Percentiles rank a stretch among this genome's conserved stretches.
Evolutionary conservation across 2,797 vertebrate species (phyloP).

Genomic region (Pristis pectinata): DNA sequence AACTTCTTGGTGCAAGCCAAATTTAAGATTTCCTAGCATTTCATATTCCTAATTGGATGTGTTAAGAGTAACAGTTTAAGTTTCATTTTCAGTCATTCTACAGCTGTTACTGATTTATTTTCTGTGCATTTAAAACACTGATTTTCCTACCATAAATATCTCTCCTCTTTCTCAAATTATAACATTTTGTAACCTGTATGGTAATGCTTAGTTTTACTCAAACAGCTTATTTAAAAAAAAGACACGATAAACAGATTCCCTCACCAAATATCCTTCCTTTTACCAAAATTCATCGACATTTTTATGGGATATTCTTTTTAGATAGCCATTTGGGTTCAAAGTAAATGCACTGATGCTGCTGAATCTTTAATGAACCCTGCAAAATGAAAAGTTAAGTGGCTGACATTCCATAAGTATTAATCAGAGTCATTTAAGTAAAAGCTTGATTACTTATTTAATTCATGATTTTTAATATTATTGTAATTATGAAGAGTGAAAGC

Average conservation of each 20-base stretch:
- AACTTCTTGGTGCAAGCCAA: background rate
- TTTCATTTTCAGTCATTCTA: background rate
- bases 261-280: background rate
- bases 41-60: background rate
- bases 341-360: background rate
- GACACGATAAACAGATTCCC: background rate
- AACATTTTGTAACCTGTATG: background rate
- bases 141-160: background rate
- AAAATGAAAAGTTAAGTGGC: background rate
- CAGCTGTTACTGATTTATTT: background rate
- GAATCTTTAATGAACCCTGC: background rate
- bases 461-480: background rate
- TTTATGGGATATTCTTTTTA: too few species aligned
- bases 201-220: too few species aligned
- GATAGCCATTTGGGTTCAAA: background rate
- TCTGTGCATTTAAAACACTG: background rate
- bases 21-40: background rate
- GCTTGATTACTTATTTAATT: background rate
- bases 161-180: background rate
- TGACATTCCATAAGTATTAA: background rate
- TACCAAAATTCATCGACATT: too few species aligned
- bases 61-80: background rate
- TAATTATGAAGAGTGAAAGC: background rate
- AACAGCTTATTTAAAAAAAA: too few species aligned
- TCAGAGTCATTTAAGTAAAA: background rate